Percentiles rank a stretch among this genome's conserved stretches.
These are phyloP conservation scores for Nyctalus aviator DNA, from an alignment of 2,797 vertebrate species.

Conservation along the genomic window DNA sequence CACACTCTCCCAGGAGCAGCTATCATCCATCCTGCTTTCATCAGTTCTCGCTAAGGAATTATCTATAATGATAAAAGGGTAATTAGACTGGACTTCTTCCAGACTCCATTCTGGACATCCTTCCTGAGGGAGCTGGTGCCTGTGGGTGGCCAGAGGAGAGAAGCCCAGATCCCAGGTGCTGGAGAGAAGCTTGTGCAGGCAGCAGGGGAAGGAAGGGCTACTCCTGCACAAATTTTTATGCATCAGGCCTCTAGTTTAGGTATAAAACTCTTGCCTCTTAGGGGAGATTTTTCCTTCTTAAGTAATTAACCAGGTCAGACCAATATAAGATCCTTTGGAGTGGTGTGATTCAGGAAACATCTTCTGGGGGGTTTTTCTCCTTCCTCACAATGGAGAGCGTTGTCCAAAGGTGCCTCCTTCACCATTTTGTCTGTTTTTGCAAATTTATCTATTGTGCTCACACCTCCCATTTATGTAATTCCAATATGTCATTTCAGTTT, in stretches of 20 bases:
- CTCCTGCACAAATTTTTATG: too few species aligned
- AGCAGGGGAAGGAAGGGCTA: too few species aligned
- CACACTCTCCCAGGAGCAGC: background rate
- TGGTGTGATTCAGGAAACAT: background rate
- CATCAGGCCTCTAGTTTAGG: background rate
- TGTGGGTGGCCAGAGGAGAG: too few species aligned
- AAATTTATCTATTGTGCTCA: background rate
- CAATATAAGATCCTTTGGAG: background rate
- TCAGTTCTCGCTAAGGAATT: background rate
- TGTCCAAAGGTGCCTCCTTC: background rate
- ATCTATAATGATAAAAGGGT: background rate
- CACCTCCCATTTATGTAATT: background rate
- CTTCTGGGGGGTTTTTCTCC: background rate
- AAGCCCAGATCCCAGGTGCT: too few species aligned
- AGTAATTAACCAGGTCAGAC: background rate
- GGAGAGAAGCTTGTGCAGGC: too few species aligned
- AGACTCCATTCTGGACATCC: too few species aligned
- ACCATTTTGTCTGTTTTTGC: background rate
- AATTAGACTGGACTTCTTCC: too few species aligned
- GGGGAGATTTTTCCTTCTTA: background rate
- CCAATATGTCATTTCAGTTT: background rate
- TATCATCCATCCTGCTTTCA: background rate
- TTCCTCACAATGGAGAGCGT: background rate
- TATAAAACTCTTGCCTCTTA: background rate
- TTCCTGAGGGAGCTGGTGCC: too few species aligned